Conservation (phyloP, 2,797 vertebrate species). For the Ibycter americanus region DNA sequence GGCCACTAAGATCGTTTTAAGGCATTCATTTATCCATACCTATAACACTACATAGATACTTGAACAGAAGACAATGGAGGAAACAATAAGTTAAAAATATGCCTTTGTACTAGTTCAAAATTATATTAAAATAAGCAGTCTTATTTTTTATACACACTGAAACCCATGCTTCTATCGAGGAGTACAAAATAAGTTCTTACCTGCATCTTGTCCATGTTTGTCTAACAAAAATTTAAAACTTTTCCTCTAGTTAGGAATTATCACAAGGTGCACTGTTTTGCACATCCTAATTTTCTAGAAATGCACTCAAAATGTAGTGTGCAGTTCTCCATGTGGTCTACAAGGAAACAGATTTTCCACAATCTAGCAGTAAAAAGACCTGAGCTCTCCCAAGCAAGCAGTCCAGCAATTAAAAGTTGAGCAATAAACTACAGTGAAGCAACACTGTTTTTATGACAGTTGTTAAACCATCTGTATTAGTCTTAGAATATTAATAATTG, state of each 20-base stretch:
- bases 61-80: neutral
- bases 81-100: neutral
- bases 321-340: neutral
- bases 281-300: neutral
- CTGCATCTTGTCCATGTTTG: neutral
- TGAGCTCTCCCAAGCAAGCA: neutral
- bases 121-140: neutral
- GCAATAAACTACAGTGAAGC: neutral
- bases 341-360: neutral
- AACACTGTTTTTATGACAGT: constrained; percentile 11
- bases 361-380: neutral
- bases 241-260: neutral
- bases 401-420: neutral
- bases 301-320: neutral
- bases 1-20: neutral
- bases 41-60: neutral
- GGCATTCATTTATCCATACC: neutral
- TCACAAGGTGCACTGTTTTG: neutral
- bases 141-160: neutral
- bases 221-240: neutral
- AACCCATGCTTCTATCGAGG: neutral
- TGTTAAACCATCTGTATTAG: neutral
- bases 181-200: neutral
- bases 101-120: neutral
- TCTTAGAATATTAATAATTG: constrained; percentile 2